Evolutionary conservation across 2,797 vertebrate species (phyloP).

Genomic region (Molossus alvarezi): DNA sequence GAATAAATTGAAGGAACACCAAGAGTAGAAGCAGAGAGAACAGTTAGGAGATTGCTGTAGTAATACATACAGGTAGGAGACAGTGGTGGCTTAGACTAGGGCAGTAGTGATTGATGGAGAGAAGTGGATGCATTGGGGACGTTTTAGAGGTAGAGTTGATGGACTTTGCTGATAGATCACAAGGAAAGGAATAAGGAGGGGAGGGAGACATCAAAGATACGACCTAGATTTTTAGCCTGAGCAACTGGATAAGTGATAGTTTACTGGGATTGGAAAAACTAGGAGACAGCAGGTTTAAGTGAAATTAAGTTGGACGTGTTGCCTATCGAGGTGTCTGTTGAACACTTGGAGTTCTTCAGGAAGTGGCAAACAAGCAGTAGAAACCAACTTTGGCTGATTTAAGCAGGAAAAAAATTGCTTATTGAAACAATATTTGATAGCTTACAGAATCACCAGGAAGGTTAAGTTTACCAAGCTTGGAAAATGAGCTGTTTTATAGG

Average conservation of each 20-base stretch:
- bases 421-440: conserved; percentile 36
- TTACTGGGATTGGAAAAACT: conserved; percentile 26
- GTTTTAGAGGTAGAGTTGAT: conserved; percentile 39
- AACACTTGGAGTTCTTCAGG: conserved; percentile 10
- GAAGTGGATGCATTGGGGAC: not conserved
- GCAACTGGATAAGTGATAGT: conserved; percentile 3
- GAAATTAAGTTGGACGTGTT: conserved; percentile 30
- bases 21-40: not conserved
- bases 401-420: conserved; percentile 46
- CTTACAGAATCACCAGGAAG: conserved; percentile 47
- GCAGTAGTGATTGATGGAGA: not conserved
- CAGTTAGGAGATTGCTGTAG: not conserved
- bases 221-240: conserved; percentile 50
- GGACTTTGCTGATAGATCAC: conserved; percentile 22
- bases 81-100: not conserved
- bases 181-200: conserved; percentile 12
- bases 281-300: not conserved
- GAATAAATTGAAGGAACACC: not conserved
- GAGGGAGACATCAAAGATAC: not conserved
- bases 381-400: conserved; percentile 32
- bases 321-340: not conserved
- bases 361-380: not conserved
- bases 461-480: conserved; percentile 44
- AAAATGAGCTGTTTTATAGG: not conserved
- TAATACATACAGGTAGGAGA: not conserved